Conservation (phyloP, 2,888 invertebrate species). For the Parnassius apollo region DNA sequence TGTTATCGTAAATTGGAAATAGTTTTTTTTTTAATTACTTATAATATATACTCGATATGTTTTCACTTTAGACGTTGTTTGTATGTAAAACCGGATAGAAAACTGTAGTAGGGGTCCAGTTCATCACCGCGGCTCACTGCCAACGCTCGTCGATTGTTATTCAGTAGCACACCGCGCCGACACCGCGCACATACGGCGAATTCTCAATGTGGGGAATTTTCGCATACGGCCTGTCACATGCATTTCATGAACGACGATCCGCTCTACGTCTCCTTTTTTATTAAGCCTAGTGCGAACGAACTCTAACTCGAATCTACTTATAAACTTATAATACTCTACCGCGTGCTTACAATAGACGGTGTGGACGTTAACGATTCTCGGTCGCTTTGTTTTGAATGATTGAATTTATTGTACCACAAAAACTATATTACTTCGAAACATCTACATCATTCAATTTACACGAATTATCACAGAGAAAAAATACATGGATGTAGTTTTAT, state of each 20-base stretch:
- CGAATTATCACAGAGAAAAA: no score
- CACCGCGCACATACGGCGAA: constrained; percentile 66
- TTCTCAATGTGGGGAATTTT: constrained; percentile 75
- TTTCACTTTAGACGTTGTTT: not conserved
- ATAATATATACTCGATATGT: no score
- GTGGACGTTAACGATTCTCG: no score
- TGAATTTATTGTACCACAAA: no score
- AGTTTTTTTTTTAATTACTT: no score
- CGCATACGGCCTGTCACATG: constrained; percentile 44
- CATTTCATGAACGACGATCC: constrained; percentile 31
- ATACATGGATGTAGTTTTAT: no score
- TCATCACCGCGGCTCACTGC: constrained; percentile 58
- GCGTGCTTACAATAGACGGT: constrained; percentile 23
- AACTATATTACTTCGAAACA: no score
- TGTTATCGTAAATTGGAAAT: no score
- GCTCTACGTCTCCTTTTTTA: constrained; percentile 27
- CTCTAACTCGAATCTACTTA: constrained; percentile 17
- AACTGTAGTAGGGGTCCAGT: constrained; percentile 41
- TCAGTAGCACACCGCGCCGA: constrained; percentile 58
- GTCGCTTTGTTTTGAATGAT: no score
- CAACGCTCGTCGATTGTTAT: constrained; percentile 71
- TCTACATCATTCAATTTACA: no score
- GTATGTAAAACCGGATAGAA: not conserved
- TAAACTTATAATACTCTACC: constrained; percentile 26
- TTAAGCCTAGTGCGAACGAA: constrained; percentile 20